These are phyloP conservation scores for Triops longicaudatus DNA, from an alignment of 1,140 invertebrate genomes.

Conservation along the genomic window DNA sequence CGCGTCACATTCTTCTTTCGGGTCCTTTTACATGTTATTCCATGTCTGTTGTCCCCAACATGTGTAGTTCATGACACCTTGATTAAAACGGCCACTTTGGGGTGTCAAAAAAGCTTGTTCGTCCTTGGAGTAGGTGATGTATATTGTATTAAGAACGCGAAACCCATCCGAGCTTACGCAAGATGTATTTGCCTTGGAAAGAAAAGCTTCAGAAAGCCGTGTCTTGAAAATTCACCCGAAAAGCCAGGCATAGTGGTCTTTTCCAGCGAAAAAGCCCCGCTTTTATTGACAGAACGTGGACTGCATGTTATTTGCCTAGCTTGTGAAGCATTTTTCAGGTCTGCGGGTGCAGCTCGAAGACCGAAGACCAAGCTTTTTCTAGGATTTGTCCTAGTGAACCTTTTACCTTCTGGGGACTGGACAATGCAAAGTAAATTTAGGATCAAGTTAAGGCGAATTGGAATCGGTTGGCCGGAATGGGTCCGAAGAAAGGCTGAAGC, in stretches of 20 bases:
- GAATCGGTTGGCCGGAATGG: not conserved
- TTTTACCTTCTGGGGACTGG: not conserved
- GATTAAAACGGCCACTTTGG: too few species aligned
- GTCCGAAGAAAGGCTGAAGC: not conserved
- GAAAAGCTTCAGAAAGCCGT: not conserved
- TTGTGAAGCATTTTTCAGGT: not conserved
- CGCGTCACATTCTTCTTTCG: too few species aligned
- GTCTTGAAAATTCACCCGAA: too few species aligned
- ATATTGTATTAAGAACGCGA: too few species aligned
- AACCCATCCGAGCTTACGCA: too few species aligned
- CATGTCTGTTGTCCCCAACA: too few species aligned
- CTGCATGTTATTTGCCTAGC: constrained; percentile 4
- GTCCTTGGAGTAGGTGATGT: too few species aligned
- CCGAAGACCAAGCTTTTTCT: too few species aligned
- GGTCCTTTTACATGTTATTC: too few species aligned
- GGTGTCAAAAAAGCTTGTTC: too few species aligned
- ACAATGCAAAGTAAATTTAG: constrained; percentile 1
- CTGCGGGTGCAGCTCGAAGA: too few species aligned
- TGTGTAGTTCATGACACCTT: too few species aligned
- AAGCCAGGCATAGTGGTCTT: not conserved
- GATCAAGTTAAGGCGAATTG: not conserved
- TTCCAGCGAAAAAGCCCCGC: not conserved
- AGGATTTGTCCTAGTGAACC: not conserved
- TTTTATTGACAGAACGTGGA: constrained; percentile 12
- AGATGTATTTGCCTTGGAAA: not conserved